Evolutionary conservation across 2,113 vertebrate species (phyloP).

Genomic region (Mohoua ochrocephala): DNA sequence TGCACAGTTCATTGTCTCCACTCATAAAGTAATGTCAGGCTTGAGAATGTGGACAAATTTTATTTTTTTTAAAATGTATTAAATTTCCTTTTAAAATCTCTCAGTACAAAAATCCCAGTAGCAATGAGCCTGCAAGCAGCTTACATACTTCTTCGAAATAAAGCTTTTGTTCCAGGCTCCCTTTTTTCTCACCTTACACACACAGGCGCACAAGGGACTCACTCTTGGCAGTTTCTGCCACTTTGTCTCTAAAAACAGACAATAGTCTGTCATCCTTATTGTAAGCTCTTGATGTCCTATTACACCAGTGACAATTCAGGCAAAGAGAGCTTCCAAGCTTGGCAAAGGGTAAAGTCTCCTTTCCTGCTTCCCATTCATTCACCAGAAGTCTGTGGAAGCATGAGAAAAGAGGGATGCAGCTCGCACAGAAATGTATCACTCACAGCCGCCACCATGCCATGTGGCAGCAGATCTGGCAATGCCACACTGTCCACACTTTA

Average conservation of each 20-base stretch:
- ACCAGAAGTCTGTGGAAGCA: not conserved
- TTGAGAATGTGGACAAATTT: not conserved
- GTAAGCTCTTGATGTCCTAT: not conserved
- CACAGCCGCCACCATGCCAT: fast-evolving
- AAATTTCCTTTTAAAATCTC: not conserved
- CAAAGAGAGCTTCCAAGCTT: not conserved
- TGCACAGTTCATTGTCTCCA: not conserved
- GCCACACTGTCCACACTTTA: not conserved
- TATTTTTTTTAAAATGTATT: not conserved
- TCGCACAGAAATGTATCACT: not conserved
- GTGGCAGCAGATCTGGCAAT: not conserved
- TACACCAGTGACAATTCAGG: not conserved
- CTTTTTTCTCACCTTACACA: not conserved
- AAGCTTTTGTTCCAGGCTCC: not conserved
- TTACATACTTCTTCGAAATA: not conserved
- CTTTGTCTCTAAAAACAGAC: not conserved
- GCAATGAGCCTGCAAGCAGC: not conserved
- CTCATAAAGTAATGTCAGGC: not conserved
- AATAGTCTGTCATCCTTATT: not conserved
- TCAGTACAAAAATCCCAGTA: not conserved
- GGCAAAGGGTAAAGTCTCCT: not conserved
- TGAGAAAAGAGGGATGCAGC: not conserved
- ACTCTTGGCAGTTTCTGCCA: not conserved
- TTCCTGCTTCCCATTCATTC: not conserved
- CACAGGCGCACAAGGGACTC: not conserved